Conservation (phyloP, 2,113 vertebrate genomes). For the Hiodon alosoides region DNA sequence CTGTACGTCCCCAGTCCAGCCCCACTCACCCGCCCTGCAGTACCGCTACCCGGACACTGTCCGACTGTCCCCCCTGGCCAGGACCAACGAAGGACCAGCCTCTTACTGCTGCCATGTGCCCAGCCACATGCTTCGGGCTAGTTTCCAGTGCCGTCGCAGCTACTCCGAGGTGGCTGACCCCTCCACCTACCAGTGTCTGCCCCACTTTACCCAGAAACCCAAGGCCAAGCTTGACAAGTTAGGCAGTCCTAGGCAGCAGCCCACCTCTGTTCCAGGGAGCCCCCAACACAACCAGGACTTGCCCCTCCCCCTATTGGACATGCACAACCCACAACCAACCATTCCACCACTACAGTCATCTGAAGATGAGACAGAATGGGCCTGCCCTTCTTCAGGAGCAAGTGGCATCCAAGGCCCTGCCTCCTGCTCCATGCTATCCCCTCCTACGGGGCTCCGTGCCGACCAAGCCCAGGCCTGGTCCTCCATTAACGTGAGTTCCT, state of each 20-base stretch:
- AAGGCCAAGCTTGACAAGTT: constrained; percentile 30
- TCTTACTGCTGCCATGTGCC: constrained; percentile 77
- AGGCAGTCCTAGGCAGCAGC: constrained; percentile 52
- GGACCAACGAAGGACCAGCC: constrained; percentile 69
- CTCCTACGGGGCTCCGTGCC: constrained; percentile 65
- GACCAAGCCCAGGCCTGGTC: constrained; percentile 98
- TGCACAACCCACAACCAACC: constrained; percentile 69
- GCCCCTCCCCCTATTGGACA: constrained; percentile 83
- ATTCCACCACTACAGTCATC: constrained; percentile 74
- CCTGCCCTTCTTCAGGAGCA: constrained; percentile 67
- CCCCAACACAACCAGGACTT: constrained; percentile 70
- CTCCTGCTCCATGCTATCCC: constrained; percentile 84
- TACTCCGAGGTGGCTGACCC: constrained; percentile 89
- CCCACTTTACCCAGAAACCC: constrained; percentile 78
- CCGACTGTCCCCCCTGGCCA: constrained; percentile 66
- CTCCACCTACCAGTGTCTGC: constrained; percentile 75
- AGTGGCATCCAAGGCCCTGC: constrained; percentile 80
- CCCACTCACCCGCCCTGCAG: constrained; percentile 73
- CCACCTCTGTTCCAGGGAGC: constrained; percentile 40
- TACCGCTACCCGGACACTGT: constrained; percentile 70
- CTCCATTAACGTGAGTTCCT: constrained; percentile 84
- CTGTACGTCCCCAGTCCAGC: constrained; percentile 61
- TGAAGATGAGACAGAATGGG: constrained; percentile 91
- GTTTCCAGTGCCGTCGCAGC: constrained; percentile 89
- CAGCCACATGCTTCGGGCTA: constrained; percentile 82